Evolutionary conservation across 2,797 vertebrate species (phyloP), one percentile per base, ranked within the genome.

Genomic region (Thaleichthys pacificus): DNA sequence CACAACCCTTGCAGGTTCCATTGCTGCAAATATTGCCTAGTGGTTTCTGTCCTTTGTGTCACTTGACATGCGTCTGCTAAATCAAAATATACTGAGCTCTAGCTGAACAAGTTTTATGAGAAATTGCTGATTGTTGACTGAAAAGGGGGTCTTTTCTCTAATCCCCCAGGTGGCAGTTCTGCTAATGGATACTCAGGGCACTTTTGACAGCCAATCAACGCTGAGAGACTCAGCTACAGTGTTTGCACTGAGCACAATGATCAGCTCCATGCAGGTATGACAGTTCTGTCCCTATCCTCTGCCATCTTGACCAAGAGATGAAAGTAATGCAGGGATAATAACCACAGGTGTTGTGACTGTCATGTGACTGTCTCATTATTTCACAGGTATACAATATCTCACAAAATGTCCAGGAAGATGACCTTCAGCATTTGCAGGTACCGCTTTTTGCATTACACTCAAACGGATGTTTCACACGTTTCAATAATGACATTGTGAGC

Each of bases 191-290:
- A 99, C 97, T 0, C 98, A 99, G 83, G 98, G 97, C 21, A 99
- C 98, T 26, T 99, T 99, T 14, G 98, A 99, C 88, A 99, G 97
- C 89, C 98, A 99, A 87, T 99, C 97, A 7, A 99, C 98, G 14
- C 91, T 99, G 74, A 88, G 97, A 86, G 98, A 99, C 79, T 99
- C 97, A 0, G 98, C 98, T 87, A 99, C 97, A 0, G 97, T 99
- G 56, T 99, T 99, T 75, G 98, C 97, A 5, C 95, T 99, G 70
- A 99, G 98, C 93, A 99, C 97, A 71, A 99, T 99, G 98, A 99
- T 99, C 82, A 99, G 97, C 90, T 99, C 98, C 15, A 98, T 99
- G 93, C 98, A 99, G 98, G 97, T 99, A 89, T 54, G 49, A 74
- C 17, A 15, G 71, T 30, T 0, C 57, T 61, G 32, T 21, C 42